A percentile compares a stretch with the other conserved stretches of the same genome.
phyloP scores from a whole-genome alignment of 2,113 vertebrate genomes.

The Lasiurus borealis region DNA sequence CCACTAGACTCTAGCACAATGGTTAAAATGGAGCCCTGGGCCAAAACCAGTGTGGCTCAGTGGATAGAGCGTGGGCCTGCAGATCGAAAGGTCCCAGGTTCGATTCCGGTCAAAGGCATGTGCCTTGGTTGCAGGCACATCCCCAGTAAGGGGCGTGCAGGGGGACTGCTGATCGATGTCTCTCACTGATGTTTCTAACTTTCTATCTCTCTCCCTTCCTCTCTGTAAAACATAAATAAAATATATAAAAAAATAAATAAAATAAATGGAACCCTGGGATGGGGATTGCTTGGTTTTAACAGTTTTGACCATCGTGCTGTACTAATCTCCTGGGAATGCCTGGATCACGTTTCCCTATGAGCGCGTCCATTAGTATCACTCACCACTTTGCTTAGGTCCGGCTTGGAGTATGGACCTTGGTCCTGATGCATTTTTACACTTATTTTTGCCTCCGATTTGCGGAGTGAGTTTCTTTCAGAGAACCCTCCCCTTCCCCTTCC shows the following conservation, averaged over 20 bases:
- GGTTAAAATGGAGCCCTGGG: not conserved
- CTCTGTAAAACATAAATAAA: too few relatives aligned
- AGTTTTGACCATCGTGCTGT: not conserved
- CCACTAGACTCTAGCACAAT: too few relatives aligned
- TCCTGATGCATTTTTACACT: not conserved
- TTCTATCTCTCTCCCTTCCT: too few relatives aligned
- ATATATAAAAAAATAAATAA: too few relatives aligned
- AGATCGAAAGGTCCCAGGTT: too few relatives aligned
- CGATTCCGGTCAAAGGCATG: too few relatives aligned
- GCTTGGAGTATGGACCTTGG: not conserved
- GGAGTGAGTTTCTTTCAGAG: not conserved
- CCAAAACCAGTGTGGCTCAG: too few relatives aligned
- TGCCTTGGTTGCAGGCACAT: too few relatives aligned
- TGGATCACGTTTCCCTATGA: not conserved
- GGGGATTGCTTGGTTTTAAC: not conserved
- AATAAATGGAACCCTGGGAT: not conserved
- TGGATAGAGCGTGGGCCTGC: too few relatives aligned
- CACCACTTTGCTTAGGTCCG: not conserved
- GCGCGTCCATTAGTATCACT: not conserved
- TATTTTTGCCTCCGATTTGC: not conserved
- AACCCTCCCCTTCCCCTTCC: not conserved
- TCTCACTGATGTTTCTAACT: too few relatives aligned
- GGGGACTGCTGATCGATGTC: too few relatives aligned
- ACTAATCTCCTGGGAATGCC: not conserved
- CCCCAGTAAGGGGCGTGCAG: too few relatives aligned